Evolutionary conservation across 2,113 vertebrate species (phyloP).

Genomic region (Lophochroa leadbeateri): DNA sequence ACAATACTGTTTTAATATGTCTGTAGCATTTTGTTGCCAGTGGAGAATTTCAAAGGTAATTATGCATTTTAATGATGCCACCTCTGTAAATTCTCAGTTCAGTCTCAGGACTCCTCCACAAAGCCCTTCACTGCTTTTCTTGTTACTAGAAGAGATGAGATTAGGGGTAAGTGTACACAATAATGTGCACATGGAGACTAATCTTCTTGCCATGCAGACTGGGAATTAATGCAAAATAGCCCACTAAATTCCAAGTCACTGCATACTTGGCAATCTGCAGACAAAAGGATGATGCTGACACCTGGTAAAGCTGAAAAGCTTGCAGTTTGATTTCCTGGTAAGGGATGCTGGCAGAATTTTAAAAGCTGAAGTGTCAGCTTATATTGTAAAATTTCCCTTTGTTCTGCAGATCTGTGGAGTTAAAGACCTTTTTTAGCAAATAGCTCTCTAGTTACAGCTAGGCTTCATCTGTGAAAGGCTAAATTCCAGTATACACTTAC

Average conservation of each 20-base stretch:
- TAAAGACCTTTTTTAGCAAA: neutral
- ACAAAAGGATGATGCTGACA: neutral
- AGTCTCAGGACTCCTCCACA: neutral
- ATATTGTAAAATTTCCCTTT: neutral
- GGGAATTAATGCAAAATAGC: neutral
- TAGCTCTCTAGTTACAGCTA: neutral
- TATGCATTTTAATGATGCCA: neutral
- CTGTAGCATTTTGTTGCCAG: neutral
- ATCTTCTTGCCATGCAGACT: neutral
- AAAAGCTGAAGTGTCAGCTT: neutral
- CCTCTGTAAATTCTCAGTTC: neutral
- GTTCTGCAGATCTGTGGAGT: neutral
- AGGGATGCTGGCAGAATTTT: neutral
- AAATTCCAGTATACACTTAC: neutral
- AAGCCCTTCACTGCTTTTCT: neutral
- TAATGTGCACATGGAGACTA: neutral
- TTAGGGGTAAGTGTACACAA: neutral
- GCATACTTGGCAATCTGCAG: neutral
- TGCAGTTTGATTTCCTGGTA: neutral
- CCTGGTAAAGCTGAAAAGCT: conserved; percentile 3
- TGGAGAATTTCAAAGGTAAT: neutral
- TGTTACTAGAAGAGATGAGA: neutral
- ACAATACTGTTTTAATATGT: neutral
- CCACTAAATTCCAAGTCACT: neutral
- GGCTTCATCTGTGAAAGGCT: neutral